Conservation (phyloP, 1,140 invertebrate genomes). For the Drosophila watanabei region DNA sequence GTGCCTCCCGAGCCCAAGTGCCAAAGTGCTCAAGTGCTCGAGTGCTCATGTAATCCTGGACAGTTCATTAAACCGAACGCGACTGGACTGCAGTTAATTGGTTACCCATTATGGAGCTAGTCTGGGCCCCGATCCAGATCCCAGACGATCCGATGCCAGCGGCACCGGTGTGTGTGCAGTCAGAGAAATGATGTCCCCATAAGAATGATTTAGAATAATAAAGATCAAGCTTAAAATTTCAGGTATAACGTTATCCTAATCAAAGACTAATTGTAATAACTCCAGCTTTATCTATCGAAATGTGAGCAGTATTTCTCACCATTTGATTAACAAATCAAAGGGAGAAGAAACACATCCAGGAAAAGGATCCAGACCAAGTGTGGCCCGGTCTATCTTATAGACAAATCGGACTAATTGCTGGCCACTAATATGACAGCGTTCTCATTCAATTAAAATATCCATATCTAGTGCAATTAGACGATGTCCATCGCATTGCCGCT, state of each 20-base stretch:
- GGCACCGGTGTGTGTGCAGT: constrained; percentile 19
- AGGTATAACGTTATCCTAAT: neutral
- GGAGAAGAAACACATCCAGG: neutral
- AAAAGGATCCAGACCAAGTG: constrained; percentile 42
- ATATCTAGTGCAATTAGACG: constrained; percentile 83
- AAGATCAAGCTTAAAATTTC: too few relatives aligned
- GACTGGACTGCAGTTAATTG: constrained; percentile 51
- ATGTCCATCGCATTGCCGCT: constrained; percentile 77
- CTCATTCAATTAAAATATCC: constrained; percentile 85
- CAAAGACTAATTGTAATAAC: neutral
- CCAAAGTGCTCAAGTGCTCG: constrained; percentile 6
- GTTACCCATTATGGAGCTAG: constrained; percentile 53
- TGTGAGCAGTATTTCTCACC: neutral
- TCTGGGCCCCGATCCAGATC: constrained; percentile 23
- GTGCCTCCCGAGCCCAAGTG: constrained; percentile 6
- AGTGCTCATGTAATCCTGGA: constrained; percentile 47
- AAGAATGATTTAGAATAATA: neutral
- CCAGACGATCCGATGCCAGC: constrained; percentile 11
- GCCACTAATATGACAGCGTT: constrained; percentile 83
- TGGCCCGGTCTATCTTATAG: constrained; percentile 14
- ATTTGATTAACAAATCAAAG: constrained; percentile 70
- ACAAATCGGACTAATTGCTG: constrained; percentile 77
- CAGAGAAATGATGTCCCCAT: constrained; percentile 10
- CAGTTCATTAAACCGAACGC: constrained; percentile 54
- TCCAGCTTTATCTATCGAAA: neutral